A percentile compares a stretch with the other conserved stretches of the same genome.
Conservation (phyloP, 2,888 invertebrate genomes). For the Drosophila falleni region DNA sequence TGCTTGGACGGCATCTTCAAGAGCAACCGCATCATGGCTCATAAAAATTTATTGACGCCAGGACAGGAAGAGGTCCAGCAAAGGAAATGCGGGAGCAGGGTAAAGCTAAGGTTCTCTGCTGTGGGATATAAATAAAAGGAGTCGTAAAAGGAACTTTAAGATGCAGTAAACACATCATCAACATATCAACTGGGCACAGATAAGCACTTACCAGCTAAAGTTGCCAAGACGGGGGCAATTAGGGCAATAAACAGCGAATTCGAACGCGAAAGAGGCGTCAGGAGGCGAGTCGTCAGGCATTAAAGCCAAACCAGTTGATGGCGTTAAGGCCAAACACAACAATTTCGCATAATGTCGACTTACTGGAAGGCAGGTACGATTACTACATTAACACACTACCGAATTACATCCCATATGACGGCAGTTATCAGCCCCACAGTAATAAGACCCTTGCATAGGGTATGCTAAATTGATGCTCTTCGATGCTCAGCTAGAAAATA, state of each 20-base stretch:
- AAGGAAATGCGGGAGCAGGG: conserved; percentile 17
- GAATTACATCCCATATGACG: not conserved
- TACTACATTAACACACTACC: conserved; percentile 17
- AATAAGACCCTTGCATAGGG: not conserved
- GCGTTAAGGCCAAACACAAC: conserved; percentile 36
- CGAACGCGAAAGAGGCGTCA: conserved; percentile 77
- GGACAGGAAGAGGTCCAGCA: conserved; percentile 45
- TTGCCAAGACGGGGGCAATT: conserved; percentile 71
- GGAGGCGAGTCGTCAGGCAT: conserved; percentile 57
- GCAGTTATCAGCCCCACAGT: not conserved
- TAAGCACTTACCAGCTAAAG: conserved; percentile 77
- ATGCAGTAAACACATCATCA: conserved; percentile 85
- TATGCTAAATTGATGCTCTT: too few relatives aligned
- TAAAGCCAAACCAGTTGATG: conserved; percentile 25
- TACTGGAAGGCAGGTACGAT: conserved; percentile 31
- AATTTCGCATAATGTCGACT: conserved; percentile 38
- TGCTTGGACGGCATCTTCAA: conserved; percentile 63
- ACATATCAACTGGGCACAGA: conserved; percentile 79
- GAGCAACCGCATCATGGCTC: conserved; percentile 77
- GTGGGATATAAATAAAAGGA: conserved; percentile 79
- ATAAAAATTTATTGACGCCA: conserved; percentile 81
- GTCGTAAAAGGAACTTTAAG: conserved; percentile 84
- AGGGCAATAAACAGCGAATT: conserved; percentile 73
- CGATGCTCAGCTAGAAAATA: too few relatives aligned
- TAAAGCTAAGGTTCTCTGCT: conserved; percentile 42